Evolutionary conservation across 2,888 invertebrate genomes (phyloP).

Genomic region (Cheilosia pagana): DNA sequence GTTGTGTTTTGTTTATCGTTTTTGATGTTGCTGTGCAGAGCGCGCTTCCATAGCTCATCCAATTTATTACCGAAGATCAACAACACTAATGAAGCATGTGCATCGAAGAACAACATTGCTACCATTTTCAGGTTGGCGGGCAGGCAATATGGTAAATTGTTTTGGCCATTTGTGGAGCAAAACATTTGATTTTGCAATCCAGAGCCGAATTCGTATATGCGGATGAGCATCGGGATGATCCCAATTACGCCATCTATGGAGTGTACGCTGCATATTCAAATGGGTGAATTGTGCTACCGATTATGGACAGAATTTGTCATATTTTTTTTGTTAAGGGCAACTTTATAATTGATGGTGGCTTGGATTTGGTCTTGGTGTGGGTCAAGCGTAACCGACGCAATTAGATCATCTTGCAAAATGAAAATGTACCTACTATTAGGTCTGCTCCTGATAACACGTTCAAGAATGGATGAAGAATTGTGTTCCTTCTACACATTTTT

Average conservation of each 20-base stretch:
- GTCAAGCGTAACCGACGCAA: neutral
- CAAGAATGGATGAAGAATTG: too few relatives aligned
- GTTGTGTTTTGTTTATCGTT: neutral
- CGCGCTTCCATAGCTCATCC: slow-evolving; percentile 38
- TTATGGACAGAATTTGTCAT: slow-evolving; percentile 20
- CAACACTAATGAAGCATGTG: slow-evolving; percentile 69
- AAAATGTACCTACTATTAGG: too few relatives aligned
- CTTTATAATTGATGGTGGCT: slow-evolving; percentile 35
- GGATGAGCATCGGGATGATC: slow-evolving; percentile 60
- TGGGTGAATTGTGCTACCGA: slow-evolving; percentile 21
- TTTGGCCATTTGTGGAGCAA: slow-evolving; percentile 50
- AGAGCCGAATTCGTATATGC: slow-evolving; percentile 56
- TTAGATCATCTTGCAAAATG: too few relatives aligned
- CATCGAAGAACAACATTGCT: slow-evolving; percentile 51
- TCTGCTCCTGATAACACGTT: too few relatives aligned
- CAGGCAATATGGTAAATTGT: slow-evolving; percentile 71
- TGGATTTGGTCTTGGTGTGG: neutral
- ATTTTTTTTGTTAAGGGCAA: slow-evolving; percentile 4
- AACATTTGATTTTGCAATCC: slow-evolving; percentile 68
- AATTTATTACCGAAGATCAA: slow-evolving; percentile 65
- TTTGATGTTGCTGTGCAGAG: neutral
- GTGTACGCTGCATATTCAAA: slow-evolving; percentile 66
- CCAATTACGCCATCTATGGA: slow-evolving; percentile 70
- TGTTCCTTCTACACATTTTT: too few relatives aligned
- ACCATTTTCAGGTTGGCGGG: slow-evolving; percentile 59